phyloP scores from a whole-genome alignment of 2,888 invertebrate genomes.

The Suillia variegata region DNA sequence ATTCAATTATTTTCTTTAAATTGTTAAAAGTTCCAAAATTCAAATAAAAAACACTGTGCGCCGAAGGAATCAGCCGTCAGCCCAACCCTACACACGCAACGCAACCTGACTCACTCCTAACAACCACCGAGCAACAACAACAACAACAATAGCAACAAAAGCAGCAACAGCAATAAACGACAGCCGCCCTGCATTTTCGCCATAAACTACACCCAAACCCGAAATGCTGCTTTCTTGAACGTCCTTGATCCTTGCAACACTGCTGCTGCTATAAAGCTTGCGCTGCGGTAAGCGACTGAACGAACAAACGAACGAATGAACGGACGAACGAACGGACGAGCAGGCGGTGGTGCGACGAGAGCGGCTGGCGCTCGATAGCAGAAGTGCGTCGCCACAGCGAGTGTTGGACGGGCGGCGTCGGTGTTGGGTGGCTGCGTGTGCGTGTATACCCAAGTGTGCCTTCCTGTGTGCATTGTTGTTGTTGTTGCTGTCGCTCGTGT shows the following conservation, averaged over 20 bases:
- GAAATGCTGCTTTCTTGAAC: slow-evolving; percentile 50
- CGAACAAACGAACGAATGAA: not conserved
- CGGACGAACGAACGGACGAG: no score
- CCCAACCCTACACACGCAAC: not conserved
- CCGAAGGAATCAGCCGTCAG: not conserved
- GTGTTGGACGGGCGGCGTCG: slow-evolving; percentile 5
- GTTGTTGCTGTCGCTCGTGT: not conserved
- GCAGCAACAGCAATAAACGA: not conserved
- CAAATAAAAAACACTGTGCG: no score
- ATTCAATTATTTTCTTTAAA: no score
- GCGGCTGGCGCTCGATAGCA: no score
- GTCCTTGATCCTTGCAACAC: slow-evolving; percentile 61
- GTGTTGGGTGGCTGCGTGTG: not conserved
- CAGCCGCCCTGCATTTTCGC: slow-evolving; percentile 23
- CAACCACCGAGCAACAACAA: not conserved
- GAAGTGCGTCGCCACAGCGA: no score
- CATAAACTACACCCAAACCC: slow-evolving; percentile 11
- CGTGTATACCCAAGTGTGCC: not conserved
- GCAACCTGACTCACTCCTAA: slow-evolving; percentile 12
- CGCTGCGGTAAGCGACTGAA: not conserved
- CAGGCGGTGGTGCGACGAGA: no score
- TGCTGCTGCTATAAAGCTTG: slow-evolving; percentile 28
- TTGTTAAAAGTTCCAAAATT: no score
- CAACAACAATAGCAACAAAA: not conserved
- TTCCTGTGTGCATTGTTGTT: slow-evolving; percentile 4